Conservation (phyloP, 2,113 vertebrate genomes). For the Perognathus longimembris region DNA sequence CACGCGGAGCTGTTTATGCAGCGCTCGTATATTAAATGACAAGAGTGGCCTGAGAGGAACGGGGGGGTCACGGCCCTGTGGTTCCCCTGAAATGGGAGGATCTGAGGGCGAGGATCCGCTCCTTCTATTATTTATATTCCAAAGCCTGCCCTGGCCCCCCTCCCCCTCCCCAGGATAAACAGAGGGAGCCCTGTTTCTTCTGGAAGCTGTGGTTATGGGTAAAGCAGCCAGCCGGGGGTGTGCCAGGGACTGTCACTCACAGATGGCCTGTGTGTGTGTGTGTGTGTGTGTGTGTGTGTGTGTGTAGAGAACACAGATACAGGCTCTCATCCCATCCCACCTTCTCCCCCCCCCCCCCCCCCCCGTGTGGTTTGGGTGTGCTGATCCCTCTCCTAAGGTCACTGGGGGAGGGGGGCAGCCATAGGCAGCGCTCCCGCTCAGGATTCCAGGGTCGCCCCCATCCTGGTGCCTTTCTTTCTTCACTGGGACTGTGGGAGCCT, state of each 20-base stretch:
- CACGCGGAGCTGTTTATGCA: conserved; percentile 69
- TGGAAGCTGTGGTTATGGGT: not conserved
- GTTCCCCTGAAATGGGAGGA: conserved; percentile 17
- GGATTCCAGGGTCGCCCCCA: not conserved
- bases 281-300: not conserved
- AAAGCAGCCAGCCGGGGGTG: not conserved
- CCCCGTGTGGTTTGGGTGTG: accelerated
- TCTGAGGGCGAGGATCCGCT: not conserved
- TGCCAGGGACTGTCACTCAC: not conserved
- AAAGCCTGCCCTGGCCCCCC: not conserved
- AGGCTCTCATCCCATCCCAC: not conserved
- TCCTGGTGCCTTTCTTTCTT: not conserved
- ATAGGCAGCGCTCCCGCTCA: too few species aligned
- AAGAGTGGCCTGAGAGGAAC: conserved; percentile 19
- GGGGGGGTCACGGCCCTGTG: conserved; percentile 54
- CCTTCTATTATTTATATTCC: not conserved
- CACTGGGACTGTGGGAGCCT: not conserved
- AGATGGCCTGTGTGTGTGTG: not conserved
- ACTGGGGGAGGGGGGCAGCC: not conserved
- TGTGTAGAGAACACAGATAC: too few species aligned
- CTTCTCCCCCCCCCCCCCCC: not conserved
- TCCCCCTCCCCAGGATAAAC: not conserved
- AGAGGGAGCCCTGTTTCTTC: not conserved
- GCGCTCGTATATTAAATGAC: conserved; percentile 70
- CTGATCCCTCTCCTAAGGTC: not conserved